phyloP scores from a whole-genome alignment of 2,888 invertebrate genomes.

The Xestia xanthographa region DNA sequence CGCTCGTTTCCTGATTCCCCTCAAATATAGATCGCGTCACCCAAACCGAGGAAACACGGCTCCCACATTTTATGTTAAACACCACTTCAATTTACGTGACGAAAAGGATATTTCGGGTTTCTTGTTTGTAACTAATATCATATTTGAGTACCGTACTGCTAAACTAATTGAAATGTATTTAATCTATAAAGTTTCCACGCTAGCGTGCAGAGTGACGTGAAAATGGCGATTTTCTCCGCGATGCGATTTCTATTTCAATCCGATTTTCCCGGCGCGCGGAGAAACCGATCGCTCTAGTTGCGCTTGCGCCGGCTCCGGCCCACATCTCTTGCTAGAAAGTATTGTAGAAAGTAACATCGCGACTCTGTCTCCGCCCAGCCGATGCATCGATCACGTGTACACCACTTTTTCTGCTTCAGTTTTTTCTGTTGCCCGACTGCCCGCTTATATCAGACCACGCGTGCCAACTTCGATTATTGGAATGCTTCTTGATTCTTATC shows the following conservation, averaged over 20 bases:
- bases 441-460: slow-evolving; percentile 65
- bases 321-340: slow-evolving; percentile 91
- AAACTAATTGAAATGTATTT: slow-evolving; percentile 56
- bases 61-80: slow-evolving; percentile 12
- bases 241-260: slow-evolving; percentile 90
- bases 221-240: slow-evolving; percentile 87
- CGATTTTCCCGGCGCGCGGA: slow-evolving; percentile 89
- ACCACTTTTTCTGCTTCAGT: slow-evolving; percentile 79
- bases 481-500: slow-evolving; percentile 66
- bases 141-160: slow-evolving; percentile 18
- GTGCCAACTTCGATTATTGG: slow-evolving; percentile 62
- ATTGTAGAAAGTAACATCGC: slow-evolving; percentile 90
- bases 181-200: slow-evolving; percentile 77
- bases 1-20: slow-evolving; percentile 64
- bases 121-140: neutral
- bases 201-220: slow-evolving; percentile 83
- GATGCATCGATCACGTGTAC: slow-evolving; percentile 86
- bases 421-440: slow-evolving; percentile 72
- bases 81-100: slow-evolving; percentile 8
- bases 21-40: slow-evolving; percentile 59
- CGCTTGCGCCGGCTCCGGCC: slow-evolving; percentile 87
- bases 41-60: slow-evolving; percentile 33
- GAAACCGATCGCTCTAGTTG: slow-evolving; percentile 90
- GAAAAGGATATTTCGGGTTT: slow-evolving; percentile 19
- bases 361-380: slow-evolving; percentile 83